Evolutionary conservation across 2,797 vertebrate species (phyloP).

Genomic region (Capromys pilorides): DNA sequence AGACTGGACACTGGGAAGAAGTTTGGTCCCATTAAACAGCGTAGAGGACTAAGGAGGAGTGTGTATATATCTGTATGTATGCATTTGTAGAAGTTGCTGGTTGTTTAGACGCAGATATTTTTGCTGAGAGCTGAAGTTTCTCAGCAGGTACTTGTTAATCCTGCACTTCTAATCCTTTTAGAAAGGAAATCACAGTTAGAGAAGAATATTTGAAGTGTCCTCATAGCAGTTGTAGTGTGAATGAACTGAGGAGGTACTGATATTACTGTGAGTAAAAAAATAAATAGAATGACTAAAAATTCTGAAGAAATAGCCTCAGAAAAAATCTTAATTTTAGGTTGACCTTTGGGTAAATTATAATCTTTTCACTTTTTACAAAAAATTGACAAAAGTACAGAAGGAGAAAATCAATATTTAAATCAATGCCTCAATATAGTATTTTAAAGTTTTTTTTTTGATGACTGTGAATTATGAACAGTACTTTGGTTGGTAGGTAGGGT

Average conservation of each 20-base stretch:
- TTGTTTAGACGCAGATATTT: slow-evolving; percentile 7
- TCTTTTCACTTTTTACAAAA: slow-evolving; percentile 2
- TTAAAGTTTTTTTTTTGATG: slow-evolving; percentile 22
- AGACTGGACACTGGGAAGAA: not conserved
- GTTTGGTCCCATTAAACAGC: not conserved
- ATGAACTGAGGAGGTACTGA: not conserved
- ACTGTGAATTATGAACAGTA: not conserved
- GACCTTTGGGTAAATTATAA: not conserved
- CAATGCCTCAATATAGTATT: not conserved
- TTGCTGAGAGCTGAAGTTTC: slow-evolving; percentile 1
- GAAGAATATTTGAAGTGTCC: not conserved
- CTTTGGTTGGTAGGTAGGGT: not conserved
- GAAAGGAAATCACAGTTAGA: slow-evolving; percentile 7
- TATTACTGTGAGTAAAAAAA: slow-evolving; percentile 4
- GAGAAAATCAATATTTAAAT: not conserved
- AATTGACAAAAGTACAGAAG: slow-evolving; percentile 1
- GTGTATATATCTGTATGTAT: not conserved
- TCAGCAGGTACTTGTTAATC: not conserved
- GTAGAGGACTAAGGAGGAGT: not conserved
- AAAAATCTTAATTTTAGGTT: slow-evolving; percentile 48
- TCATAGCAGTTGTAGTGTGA: slow-evolving; percentile 18
- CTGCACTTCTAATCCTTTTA: not conserved
- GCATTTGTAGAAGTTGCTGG: not conserved
- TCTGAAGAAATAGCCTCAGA: not conserved
- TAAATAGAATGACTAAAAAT: slow-evolving; percentile 3